These are phyloP conservation scores for Hyaena hyaena DNA, from an alignment of 2,113 vertebrate species.

Conservation along the genomic window DNA sequence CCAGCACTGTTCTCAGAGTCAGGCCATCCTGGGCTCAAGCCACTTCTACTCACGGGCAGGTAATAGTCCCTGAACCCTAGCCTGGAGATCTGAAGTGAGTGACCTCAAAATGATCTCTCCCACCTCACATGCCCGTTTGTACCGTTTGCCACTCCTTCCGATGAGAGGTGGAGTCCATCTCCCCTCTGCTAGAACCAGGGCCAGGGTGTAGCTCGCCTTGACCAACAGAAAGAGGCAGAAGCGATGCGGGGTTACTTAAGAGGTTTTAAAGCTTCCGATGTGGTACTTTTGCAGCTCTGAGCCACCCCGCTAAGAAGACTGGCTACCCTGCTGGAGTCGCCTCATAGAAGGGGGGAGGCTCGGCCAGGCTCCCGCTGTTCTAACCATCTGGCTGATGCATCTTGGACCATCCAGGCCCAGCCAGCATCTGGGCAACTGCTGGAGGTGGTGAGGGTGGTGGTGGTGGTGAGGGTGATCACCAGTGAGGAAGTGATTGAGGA, in stretches of 20 bases:
- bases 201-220: no score
- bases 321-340: no score
- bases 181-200: not conserved
- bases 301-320: no score
- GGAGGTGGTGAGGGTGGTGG: no score
- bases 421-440: not conserved
- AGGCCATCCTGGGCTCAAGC: not conserved
- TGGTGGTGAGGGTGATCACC: no score
- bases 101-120: not conserved
- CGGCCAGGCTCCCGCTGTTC: not conserved
- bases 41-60: not conserved
- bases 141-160: not conserved
- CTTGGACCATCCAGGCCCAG: no score
- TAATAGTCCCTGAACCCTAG: not conserved
- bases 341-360: not conserved
- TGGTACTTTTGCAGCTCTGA: constrained; percentile 50
- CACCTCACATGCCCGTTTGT: rapidly evolving
- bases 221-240: not conserved
- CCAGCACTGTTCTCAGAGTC: not conserved
- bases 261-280: constrained; percentile 47
- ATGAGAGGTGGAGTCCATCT: not conserved
- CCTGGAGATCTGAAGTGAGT: not conserved
- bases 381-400: not conserved
- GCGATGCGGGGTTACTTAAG: not conserved
- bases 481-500: no score